Evolutionary conservation across 2,888 invertebrate species (phyloP), one percentile per base, ranked within the genome.

Genomic region (Nasonia oneida): DNA sequence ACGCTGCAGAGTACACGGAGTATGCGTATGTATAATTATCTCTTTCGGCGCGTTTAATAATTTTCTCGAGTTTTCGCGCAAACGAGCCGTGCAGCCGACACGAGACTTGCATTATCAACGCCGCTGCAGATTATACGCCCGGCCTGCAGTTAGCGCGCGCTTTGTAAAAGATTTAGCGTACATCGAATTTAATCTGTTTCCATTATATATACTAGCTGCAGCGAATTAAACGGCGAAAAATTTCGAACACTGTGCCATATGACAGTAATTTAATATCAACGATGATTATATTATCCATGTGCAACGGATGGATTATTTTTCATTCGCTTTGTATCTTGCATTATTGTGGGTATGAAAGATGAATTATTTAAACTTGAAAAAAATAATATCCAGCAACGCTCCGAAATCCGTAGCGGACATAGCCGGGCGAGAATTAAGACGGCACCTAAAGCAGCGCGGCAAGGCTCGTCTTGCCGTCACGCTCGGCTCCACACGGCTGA

Each of bases 31-130:
- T 37, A 53, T 74, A 81, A 86, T 86, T 84, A 86, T 33, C 74
- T 64, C 81, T 78, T 84, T 78, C 77, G 84, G 74, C 57, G 14
- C 33, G 53, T 84, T 78, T 83, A 77, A 86, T 84, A 83, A 84
- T 87, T 84, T 87, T 82, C 80, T 67, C 1, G 82, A 87, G 50
- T 83, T 85, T 85, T 85, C 81, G 85, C 83, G 83, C 67, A 83
- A 83, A 87, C 87, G 85, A 85, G 73, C 77, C 87, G 80, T 85
- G 83, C 64, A 81, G 57, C 29, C 86, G 75, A 79, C 82, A 70
- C 78, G 71, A 64, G 61, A 42, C 78, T 81, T 74, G 70, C 75
- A 79, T 87, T 87, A 87, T 92, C 89, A 90, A 87, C 88, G 88
- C 88, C 84, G n/a, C 88, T 83, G n/a, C 33, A 89, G 85, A 73